Conservation (phyloP, 2,797 vertebrate genomes). For the Myripristis murdjan region DNA sequence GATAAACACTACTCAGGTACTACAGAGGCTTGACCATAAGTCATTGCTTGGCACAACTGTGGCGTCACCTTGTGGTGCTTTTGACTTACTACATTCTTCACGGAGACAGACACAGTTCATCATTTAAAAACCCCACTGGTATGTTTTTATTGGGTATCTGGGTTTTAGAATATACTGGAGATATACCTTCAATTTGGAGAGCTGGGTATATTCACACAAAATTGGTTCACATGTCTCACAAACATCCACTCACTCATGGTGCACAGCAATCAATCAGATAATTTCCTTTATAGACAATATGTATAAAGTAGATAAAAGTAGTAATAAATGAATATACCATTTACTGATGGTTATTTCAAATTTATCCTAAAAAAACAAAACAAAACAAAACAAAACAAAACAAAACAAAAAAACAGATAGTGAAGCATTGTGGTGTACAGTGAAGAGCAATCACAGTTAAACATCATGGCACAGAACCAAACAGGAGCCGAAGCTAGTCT, state of each 20-base stretch:
- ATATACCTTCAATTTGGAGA: constrained; percentile 9
- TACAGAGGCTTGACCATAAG: background rate
- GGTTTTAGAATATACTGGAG: constrained; percentile 4
- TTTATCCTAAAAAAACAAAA: background rate
- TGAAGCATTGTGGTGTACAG: constrained; percentile 4
- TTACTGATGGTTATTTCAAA: background rate
- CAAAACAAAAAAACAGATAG: background rate
- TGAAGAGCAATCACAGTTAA: constrained; percentile 8
- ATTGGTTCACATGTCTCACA: constrained; percentile 42
- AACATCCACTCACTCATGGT: constrained; percentile 22
- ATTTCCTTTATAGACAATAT: constrained; percentile 6
- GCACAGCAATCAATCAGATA: constrained; percentile 21
- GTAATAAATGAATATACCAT: background rate
- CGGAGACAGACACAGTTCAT: background rate
- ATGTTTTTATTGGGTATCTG: constrained; percentile 33
- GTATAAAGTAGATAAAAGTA: constrained; percentile 17
- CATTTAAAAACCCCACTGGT: background rate
- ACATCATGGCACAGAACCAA: background rate
- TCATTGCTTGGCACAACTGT: constrained; percentile 4
- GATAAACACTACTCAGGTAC: background rate
- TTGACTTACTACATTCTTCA: constrained; percentile 7
- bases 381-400: constrained; percentile 4
- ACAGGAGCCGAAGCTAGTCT: background rate
- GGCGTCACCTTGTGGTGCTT: constrained; percentile 62
- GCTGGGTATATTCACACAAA: constrained; percentile 42